These are phyloP conservation scores for Crenuchus spilurus DNA, from an alignment of 2,797 vertebrate species.

Conservation along the genomic window DNA sequence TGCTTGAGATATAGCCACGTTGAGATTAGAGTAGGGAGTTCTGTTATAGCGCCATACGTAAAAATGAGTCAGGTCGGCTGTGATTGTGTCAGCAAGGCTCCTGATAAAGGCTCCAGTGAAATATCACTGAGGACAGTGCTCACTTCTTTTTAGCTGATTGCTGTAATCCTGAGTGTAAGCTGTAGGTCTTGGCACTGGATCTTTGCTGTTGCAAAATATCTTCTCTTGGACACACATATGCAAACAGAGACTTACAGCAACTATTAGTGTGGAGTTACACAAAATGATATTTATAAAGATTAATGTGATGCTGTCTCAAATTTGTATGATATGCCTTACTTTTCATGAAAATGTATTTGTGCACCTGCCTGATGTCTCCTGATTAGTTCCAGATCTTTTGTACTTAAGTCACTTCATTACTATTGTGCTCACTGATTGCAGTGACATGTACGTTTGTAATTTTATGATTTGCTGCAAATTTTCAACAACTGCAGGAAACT, in stretches of 20 bases:
- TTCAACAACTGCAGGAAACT: not conserved
- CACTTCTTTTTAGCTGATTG: not conserved
- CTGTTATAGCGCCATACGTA: not conserved
- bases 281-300: not conserved
- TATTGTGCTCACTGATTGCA: slow-evolving; percentile 13
- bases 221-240: not conserved
- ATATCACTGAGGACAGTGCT: slow-evolving; percentile 11
- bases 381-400: not conserved
- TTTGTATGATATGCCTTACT: not conserved
- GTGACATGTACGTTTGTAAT: not conserved
- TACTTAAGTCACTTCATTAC: not conserved
- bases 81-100: not conserved
- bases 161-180: not conserved
- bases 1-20: slow-evolving; percentile 15
- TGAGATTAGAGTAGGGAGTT: not conserved
- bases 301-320: not conserved
- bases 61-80: slow-evolving; percentile 5
- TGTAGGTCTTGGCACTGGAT: not conserved
- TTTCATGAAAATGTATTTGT: slow-evolving; percentile 1
- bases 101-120: slow-evolving; percentile 9
- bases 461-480: not conserved
- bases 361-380: slow-evolving; percentile 5
- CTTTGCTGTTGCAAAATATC: too few species aligned
- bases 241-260: too few species aligned
- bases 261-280: not conserved